Evolutionary conservation across 2,113 vertebrate species (phyloP), one percentile per base, ranked within the genome.

Genomic region (Pangasianodon hypophthalmus): DNA sequence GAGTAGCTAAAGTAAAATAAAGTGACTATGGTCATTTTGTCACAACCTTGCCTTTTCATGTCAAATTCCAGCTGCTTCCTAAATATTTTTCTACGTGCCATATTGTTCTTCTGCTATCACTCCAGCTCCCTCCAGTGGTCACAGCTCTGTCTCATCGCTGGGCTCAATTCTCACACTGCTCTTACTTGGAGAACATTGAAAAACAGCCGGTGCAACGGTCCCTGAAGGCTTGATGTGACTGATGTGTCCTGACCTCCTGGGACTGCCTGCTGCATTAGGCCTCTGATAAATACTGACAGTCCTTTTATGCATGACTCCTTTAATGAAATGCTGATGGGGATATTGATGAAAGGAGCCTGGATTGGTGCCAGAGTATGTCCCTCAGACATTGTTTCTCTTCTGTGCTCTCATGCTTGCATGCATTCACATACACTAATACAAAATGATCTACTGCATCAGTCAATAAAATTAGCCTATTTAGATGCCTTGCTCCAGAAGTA

Each of bases 281-380:
- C 56, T 14, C 60, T 80, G 87, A 86, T 88, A 86, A 82, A 84
- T 79, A 85, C 48, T 88, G 77, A 81, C 84, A 83, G 84, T 44
- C 37, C 54, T 52, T 81, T 87, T 89, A 79, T 89, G 84, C 56
- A 67, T 21, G 84, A 87, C 75, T 81, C 84, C 84, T 71, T 58
- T 90, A 89, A 89, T 91, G 52, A 83, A 86, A 89, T 91, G 87
- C 67, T 81, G 88, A 88, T 32, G 77, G 60, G 60, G 64, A 85
- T 82, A 89, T 90, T 79, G 88, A 88, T 32, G 67, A 91, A 62
- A 67, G 52, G 37, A 21, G 54, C 77, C 60, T 88, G 83, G 88
- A 89, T 11, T 81, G 41, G 26, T 77, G 85, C 88, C 86, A 88
- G 48, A 18, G 41, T 50, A 81, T 52, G n/a, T 77, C 21, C 52